Evolutionary conservation across 2,797 vertebrate species (phyloP).

Genomic region (Stomatorhinus walkeri): DNA sequence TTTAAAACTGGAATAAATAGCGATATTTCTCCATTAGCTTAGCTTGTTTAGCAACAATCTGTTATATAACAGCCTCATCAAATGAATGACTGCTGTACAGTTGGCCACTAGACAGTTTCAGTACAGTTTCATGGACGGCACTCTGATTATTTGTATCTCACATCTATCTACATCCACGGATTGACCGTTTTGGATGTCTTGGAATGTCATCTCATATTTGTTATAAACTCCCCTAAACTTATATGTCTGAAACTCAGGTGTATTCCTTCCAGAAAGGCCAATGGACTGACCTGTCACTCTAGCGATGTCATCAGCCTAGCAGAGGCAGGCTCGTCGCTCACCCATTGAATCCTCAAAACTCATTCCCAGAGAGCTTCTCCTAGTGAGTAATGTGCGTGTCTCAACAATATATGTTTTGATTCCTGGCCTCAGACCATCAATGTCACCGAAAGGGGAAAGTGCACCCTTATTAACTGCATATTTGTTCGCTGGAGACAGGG

Average conservation of each 20-base stretch:
- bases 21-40: not conserved
- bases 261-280: not conserved
- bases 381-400: not conserved
- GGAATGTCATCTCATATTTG: not conserved
- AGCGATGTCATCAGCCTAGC: not conserved
- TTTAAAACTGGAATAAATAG: not conserved
- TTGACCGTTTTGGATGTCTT: not conserved
- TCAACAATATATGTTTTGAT: slow-evolving; percentile 11
- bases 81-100: not conserved
- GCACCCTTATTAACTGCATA: slow-evolving; percentile 1
- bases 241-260: not conserved
- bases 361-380: not conserved
- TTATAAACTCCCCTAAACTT: not conserved
- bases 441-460: not conserved
- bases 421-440: not conserved
- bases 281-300: not conserved
- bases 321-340: not conserved
- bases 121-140: not conserved
- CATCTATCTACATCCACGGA: not conserved
- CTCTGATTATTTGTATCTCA: not conserved
- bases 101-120: not conserved
- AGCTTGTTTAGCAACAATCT: not conserved
- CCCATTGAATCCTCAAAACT: not conserved
- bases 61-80: not conserved
- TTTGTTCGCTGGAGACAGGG: not conserved